These are phyloP conservation scores for Galagoides demidoff DNA, from an alignment of 2,797 vertebrate species.

Conservation along the genomic window DNA sequence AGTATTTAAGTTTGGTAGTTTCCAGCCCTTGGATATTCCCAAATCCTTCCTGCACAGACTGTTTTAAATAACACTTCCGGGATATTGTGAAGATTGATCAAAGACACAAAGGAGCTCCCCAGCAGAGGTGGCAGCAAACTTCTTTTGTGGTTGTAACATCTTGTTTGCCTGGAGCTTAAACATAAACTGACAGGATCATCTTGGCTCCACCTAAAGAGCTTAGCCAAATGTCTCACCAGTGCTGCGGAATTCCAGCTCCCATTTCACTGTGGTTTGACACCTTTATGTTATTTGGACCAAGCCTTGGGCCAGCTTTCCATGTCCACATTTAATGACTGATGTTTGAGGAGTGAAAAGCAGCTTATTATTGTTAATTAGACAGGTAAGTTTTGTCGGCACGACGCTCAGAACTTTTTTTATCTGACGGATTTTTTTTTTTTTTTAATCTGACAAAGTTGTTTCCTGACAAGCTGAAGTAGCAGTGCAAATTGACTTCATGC, in stretches of 20 bases:
- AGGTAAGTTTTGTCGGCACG: neutral
- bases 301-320: neutral
- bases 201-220: neutral
- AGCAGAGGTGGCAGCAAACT: neutral
- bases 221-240: neutral
- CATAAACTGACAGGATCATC: neutral
- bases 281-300: neutral
- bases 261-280: constrained; percentile 2
- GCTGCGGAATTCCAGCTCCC: neutral
- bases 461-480: constrained; percentile 27
- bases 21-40: neutral
- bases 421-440: neutral
- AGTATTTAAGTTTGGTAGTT: constrained; percentile 42
- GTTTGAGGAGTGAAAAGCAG: neutral
- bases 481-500: neutral
- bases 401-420: constrained; percentile 28
- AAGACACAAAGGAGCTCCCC: neutral
- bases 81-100: neutral
- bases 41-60: neutral
- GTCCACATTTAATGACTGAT: neutral
- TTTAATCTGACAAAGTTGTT: neutral
- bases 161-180: neutral
- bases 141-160: neutral
- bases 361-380: neutral
- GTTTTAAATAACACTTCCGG: constrained; percentile 48